These are phyloP conservation scores for Arion vulgaris DNA, from an alignment of 1,140 invertebrate genomes.

Conservation along the genomic window DNA sequence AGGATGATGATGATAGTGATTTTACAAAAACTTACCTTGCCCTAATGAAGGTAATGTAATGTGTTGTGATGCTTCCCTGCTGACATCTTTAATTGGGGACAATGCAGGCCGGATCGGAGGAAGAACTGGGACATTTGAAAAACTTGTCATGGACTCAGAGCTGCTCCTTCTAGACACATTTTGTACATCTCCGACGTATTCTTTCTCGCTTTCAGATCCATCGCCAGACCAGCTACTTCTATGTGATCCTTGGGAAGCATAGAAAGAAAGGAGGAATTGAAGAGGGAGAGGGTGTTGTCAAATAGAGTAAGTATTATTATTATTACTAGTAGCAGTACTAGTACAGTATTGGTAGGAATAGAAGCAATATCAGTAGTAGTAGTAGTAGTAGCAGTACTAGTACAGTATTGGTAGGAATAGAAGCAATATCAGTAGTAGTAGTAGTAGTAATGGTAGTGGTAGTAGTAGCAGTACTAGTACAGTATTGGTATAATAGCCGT, in stretches of 20 bases:
- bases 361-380: too few relatives aligned
- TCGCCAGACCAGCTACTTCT: constrained; percentile 27
- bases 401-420: too few relatives aligned
- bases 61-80: constrained; percentile 58
- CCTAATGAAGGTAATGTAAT: constrained; percentile 55
- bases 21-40: constrained; percentile 23
- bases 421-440: too few relatives aligned
- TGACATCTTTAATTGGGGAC: constrained; percentile 62
- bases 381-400: too few relatives aligned
- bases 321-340: too few relatives aligned
- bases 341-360: too few relatives aligned
- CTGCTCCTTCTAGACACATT: constrained; percentile 43
- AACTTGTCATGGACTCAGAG: constrained; percentile 22
- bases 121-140: constrained; percentile 46
- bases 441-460: too few relatives aligned
- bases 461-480: too few relatives aligned
- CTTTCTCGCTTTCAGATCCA: constrained; percentile 41
- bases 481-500: too few relatives aligned
- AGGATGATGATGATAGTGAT: too few relatives aligned
- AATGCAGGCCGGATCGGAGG: constrained; percentile 49
- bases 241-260: neutral
- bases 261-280: constrained; percentile 22
- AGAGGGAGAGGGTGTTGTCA: neutral
- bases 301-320: too few relatives aligned
- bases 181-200: constrained; percentile 53